A percentile compares a stretch with the other conserved stretches of the same genome.
These are phyloP conservation scores for Phyllotreta cruciferae DNA, from an alignment of 2,888 invertebrate genomes.

Conservation along the genomic window DNA sequence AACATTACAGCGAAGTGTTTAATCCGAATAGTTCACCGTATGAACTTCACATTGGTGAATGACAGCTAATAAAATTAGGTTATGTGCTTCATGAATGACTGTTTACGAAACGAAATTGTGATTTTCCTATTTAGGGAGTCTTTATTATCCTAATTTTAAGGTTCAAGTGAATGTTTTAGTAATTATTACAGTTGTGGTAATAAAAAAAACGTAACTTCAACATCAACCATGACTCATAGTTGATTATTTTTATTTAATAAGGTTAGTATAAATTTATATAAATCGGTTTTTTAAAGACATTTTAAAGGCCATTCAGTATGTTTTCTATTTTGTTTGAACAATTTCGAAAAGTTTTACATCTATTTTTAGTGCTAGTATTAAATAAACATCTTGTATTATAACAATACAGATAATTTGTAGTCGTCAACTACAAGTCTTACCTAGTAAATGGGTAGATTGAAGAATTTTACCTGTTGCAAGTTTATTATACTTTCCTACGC, in stretches of 20 bases:
- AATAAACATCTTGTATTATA: too few relatives aligned
- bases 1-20: background rate
- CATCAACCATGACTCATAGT: conserved; percentile 20
- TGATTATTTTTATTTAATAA: conserved; percentile 6
- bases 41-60: conserved; percentile 2
- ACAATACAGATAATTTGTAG: too few relatives aligned
- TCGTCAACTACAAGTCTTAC: too few relatives aligned
- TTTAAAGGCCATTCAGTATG: too few relatives aligned
- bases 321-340: too few relatives aligned
- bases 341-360: too few relatives aligned
- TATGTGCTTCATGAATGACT: conserved; percentile 23
- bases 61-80: conserved; percentile 13
- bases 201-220: conserved; percentile 1
- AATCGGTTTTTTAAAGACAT: too few relatives aligned
- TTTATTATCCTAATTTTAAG: background rate
- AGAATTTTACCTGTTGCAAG: too few relatives aligned
- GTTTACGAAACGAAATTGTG: conserved; percentile 24
- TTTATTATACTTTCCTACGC: too few relatives aligned
- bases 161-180: background rate
- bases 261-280: conserved; percentile 8
- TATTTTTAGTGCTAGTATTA: too few relatives aligned
- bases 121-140: conserved; percentile 4
- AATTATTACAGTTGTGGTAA: background rate
- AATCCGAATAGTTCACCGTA: background rate
- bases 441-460: too few relatives aligned